A percentile compares a stretch with the other conserved stretches of the same genome.
phyloP scores from a whole-genome alignment of 2,888 invertebrate species.

The Colletes collaris region DNA sequence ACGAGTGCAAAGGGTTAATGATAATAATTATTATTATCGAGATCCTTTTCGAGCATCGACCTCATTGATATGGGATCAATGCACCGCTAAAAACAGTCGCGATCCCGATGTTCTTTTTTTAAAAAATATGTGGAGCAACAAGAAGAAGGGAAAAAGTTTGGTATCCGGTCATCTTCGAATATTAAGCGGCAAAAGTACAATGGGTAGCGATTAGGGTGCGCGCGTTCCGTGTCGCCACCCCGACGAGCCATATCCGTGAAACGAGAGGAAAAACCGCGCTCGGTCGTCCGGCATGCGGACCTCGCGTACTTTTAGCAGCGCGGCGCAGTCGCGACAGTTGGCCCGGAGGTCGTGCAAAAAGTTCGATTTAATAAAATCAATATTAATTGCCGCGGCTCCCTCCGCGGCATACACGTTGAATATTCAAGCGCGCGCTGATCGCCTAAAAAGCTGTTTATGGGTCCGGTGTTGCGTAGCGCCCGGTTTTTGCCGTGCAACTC shows the following conservation, averaged over 20 bases:
- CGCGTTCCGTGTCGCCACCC: slow-evolving; percentile 18
- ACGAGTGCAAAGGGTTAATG: no score
- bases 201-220: background rate
- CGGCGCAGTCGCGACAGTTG: slow-evolving; percentile 48
- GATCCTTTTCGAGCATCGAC: no score
- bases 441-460: slow-evolving; percentile 81
- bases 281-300: slow-evolving; percentile 38
- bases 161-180: background rate
- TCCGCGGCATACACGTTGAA: slow-evolving; percentile 74
- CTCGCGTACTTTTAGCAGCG: slow-evolving; percentile 31
- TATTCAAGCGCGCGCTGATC: slow-evolving; percentile 76
- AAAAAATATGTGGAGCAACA: no score
- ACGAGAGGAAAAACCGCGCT: slow-evolving; percentile 44
- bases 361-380: slow-evolving; percentile 81
- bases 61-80: no score
- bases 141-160: background rate
- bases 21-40: no score
- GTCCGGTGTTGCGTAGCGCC: slow-evolving; percentile 72
- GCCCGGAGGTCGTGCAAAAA: slow-evolving; percentile 64
- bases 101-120: no score
- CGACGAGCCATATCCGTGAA: slow-evolving; percentile 33
- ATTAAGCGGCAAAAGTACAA: background rate
- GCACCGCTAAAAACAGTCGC: no score
- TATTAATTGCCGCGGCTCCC: slow-evolving; percentile 79
- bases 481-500: slow-evolving; percentile 72